Percentiles rank a stretch among this genome's conserved stretches.
These are phyloP conservation scores for Sternarchorhynchus goeldii DNA, from an alignment of 2,797 vertebrate species.

Conservation along the genomic window DNA sequence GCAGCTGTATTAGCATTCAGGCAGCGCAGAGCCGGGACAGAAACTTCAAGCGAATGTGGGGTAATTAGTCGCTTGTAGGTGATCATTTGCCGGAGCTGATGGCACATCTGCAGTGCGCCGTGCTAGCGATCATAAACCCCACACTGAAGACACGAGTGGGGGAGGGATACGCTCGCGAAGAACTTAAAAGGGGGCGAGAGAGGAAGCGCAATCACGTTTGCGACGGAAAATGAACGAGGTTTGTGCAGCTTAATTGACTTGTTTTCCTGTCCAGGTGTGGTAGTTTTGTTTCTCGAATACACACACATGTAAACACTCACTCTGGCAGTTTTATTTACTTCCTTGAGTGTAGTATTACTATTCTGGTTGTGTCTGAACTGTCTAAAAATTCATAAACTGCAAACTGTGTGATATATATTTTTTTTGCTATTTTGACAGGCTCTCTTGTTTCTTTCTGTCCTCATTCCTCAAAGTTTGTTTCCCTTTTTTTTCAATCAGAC, in stretches of 20 bases:
- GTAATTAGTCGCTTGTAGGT: conserved; percentile 55
- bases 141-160: conserved; percentile 41
- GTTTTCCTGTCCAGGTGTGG: conserved; percentile 45
- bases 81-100: conserved; percentile 57
- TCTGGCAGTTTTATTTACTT: conserved; percentile 32
- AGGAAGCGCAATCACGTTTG: conserved; percentile 12
- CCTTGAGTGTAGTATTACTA: conserved; percentile 45
- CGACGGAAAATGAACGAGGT: conserved; percentile 33
- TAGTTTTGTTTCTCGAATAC: conserved; percentile 26
- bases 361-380: conserved; percentile 31
- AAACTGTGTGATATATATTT: background rate
- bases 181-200: conserved; percentile 32
- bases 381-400: conserved; percentile 40
- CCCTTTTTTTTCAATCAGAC: conserved; percentile 42
- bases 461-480: conserved; percentile 43
- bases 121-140: conserved; percentile 57
- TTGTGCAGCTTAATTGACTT: conserved; percentile 42
- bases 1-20: conserved; percentile 53
- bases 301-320: background rate
- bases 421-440: conserved; percentile 39
- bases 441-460: conserved; percentile 43
- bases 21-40: conserved; percentile 17
- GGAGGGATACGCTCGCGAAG: conserved; percentile 8
- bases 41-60: conserved; percentile 54
- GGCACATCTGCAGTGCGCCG: conserved; percentile 51